Conservation (phyloP, 2,113 vertebrate genomes). For the Amphiprion percula region DNA sequence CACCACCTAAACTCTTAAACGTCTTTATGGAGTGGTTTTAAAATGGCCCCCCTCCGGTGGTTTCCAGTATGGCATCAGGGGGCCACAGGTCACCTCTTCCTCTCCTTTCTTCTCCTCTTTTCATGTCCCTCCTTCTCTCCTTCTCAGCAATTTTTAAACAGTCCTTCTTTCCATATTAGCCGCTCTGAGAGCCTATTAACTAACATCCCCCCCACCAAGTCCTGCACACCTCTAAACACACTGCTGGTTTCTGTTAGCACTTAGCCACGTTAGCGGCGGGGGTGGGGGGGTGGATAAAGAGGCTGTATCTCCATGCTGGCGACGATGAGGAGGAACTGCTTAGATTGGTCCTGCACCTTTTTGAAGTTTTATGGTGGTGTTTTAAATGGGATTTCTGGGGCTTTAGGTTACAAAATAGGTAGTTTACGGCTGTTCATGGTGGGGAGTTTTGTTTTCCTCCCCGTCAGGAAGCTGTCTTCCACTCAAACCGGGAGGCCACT, state of each 20-base stretch:
- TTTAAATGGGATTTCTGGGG: constrained; percentile 60
- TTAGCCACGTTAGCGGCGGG: constrained; percentile 71
- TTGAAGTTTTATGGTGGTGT: constrained; percentile 75
- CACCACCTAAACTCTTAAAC: constrained; percentile 60
- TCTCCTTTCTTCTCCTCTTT: constrained; percentile 77
- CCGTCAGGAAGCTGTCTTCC: constrained; percentile 8
- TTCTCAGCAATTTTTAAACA: constrained; percentile 77
- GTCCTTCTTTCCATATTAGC: constrained; percentile 75
- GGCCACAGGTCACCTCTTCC: constrained; percentile 74
- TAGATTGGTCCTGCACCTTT: constrained; percentile 52
- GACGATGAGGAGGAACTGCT: constrained; percentile 34
- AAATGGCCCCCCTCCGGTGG: constrained; percentile 63
- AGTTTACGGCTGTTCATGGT: constrained; percentile 45
- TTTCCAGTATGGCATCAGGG: constrained; percentile 75
- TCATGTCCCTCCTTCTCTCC: constrained; percentile 65
- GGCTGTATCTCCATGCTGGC: constrained; percentile 16
- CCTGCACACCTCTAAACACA: constrained; percentile 51
- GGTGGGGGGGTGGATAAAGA: constrained; percentile 52
- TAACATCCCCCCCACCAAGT: background rate
- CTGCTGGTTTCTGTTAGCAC: constrained; percentile 79
- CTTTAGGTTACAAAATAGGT: constrained; percentile 38
- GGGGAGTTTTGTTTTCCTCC: constrained; percentile 25
- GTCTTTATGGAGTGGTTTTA: constrained; percentile 68
- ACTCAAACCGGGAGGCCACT: background rate
- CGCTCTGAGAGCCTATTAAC: constrained; percentile 67